A percentile compares a stretch with the other conserved stretches of the same genome.
Evolutionary conservation across 2,113 vertebrate species (phyloP).

Genomic region (Aspiorhynchus laticeps): DNA sequence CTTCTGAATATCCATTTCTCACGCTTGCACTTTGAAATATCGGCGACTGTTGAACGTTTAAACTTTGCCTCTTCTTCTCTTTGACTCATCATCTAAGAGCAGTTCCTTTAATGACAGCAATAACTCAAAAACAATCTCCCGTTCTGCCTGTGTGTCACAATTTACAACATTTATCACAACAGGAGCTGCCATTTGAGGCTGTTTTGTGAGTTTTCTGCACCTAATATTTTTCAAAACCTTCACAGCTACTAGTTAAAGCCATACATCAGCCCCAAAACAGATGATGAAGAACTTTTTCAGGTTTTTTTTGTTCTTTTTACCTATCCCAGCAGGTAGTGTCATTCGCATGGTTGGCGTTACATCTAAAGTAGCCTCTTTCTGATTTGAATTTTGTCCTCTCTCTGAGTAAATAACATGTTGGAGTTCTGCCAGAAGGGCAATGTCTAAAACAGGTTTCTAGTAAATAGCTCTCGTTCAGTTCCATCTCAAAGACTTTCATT

Average conservation of each 20-base stretch:
- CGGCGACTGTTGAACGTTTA: neutral
- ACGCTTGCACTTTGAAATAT: neutral
- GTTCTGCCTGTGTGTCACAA: neutral
- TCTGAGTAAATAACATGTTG: slow-evolving; percentile 37
- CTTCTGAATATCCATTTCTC: neutral
- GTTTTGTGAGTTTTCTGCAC: neutral
- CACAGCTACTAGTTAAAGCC: slow-evolving; percentile 14
- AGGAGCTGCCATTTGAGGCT: slow-evolving; percentile 2
- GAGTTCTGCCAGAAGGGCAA: slow-evolving; percentile 40
- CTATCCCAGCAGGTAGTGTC: slow-evolving; percentile 26
- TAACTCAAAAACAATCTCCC: slow-evolving; percentile 29
- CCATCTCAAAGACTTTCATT: slow-evolving; percentile 57
- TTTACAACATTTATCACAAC: slow-evolving; percentile 26
- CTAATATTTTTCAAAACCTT: slow-evolving; percentile 25
- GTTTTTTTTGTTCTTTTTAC: neutral
- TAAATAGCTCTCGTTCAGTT: slow-evolving; percentile 55
- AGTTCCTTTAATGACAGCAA: slow-evolving; percentile 27
- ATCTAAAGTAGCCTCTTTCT: slow-evolving; percentile 36
- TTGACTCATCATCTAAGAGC: slow-evolving; percentile 39
- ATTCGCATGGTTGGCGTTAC: slow-evolving; percentile 5
- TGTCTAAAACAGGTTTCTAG: slow-evolving; percentile 53
- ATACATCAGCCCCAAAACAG: slow-evolving; percentile 32
- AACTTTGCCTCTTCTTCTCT: neutral
- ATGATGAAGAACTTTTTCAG: neutral
- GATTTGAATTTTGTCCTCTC: slow-evolving; percentile 39